A percentile compares a stretch with the other conserved stretches of the same genome.
phyloP scores from a whole-genome alignment of 2,797 vertebrate genomes.

The Bradypodion ventrale region DNA sequence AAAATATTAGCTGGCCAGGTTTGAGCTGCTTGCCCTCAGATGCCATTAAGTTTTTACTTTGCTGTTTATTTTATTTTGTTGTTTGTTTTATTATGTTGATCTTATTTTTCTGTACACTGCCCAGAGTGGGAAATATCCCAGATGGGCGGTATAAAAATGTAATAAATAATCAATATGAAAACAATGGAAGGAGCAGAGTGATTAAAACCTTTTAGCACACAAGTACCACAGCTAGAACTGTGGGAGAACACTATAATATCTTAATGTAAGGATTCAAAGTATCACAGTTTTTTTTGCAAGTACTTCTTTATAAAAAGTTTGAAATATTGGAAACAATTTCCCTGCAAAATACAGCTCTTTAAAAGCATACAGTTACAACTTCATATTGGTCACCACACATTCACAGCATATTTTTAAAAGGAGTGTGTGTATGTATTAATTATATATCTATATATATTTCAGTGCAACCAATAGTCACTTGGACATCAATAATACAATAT shows the following conservation, averaged over 20 bases:
- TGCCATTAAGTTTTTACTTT: too few relatives aligned
- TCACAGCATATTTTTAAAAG: constrained; percentile 21
- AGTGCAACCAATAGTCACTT: constrained; percentile 24
- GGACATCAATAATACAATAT: neutral
- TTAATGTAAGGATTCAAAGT: neutral
- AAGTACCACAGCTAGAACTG: neutral
- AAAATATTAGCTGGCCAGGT: too few relatives aligned
- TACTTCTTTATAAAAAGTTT: constrained; percentile 29
- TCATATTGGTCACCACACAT: constrained; percentile 5
- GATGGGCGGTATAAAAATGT: too few relatives aligned
- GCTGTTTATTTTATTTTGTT: too few relatives aligned
- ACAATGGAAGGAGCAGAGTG: neutral
- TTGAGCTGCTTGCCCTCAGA: too few relatives aligned
- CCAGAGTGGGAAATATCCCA: too few relatives aligned
- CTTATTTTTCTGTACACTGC: too few relatives aligned
- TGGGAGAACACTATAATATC: neutral
- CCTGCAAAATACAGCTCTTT: neutral
- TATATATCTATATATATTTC: neutral
- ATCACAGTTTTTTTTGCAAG: constrained; percentile 11
- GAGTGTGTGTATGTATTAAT: neutral
- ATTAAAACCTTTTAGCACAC: neutral
- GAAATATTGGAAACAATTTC: neutral
- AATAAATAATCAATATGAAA: too few relatives aligned
- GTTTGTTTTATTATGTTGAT: too few relatives aligned
- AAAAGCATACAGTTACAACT: neutral